Percentiles rank a stretch among this genome's conserved stretches.
Evolutionary conservation across 2,888 invertebrate genomes (phyloP).

Genomic region (Diaprepes abbreviatus): DNA sequence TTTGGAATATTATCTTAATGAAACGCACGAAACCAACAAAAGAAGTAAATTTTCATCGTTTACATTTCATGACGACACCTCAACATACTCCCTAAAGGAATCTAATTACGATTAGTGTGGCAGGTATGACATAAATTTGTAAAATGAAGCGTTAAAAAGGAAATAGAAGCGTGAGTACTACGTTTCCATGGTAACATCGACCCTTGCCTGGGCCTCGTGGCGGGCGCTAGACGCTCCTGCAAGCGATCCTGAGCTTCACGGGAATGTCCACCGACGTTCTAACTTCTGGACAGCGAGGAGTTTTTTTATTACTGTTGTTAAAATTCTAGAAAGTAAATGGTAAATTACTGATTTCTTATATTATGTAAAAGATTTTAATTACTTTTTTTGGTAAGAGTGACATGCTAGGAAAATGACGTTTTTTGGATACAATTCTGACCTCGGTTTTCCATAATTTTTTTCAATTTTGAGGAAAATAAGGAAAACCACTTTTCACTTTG

Average conservation of each 20-base stretch:
- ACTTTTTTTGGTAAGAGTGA: too few species aligned
- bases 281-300: constrained; percentile 8
- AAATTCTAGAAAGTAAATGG: too few species aligned
- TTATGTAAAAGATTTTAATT: too few species aligned
- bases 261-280: constrained; percentile 22
- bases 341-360: too few species aligned
- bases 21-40: not conserved
- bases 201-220: constrained; percentile 55
- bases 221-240: constrained; percentile 48
- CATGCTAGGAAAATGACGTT: too few species aligned
- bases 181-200: constrained; percentile 61
- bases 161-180: constrained; percentile 61
- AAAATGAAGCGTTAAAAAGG: constrained; percentile 60
- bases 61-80: not conserved
- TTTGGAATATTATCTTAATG: too few species aligned
- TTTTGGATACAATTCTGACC: too few species aligned
- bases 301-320: too few species aligned
- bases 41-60: not conserved
- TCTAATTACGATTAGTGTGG: constrained; percentile 43
- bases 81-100: not conserved
- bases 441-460: too few species aligned
- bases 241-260: constrained; percentile 39
- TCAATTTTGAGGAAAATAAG: too few species aligned
- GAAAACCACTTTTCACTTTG: too few species aligned
- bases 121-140: constrained; percentile 53